These are phyloP conservation scores for Excalfactoria chinensis DNA, from an alignment of 2,113 vertebrate genomes.

Conservation along the genomic window DNA sequence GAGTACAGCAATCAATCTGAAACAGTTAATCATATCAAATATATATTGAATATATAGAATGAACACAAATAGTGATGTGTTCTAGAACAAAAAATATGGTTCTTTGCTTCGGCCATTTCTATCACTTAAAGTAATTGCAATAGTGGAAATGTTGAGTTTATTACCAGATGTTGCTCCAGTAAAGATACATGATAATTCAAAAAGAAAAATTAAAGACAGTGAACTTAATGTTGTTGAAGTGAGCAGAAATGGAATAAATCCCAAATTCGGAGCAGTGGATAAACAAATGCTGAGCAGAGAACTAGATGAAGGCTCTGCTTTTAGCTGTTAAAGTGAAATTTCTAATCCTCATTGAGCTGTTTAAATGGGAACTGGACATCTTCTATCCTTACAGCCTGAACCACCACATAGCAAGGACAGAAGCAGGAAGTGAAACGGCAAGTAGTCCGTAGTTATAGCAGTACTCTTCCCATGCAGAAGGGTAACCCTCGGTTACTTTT, in stretches of 20 bases:
- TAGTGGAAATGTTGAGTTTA: background rate
- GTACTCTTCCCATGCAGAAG: background rate
- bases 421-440: background rate
- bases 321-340: background rate
- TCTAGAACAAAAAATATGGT: background rate
- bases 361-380: background rate
- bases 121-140: background rate
- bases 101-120: background rate
- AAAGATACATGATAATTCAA: background rate
- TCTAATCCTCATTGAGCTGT: background rate
- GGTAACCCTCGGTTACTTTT: background rate
- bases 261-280: background rate
- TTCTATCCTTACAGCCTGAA: background rate
- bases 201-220: background rate
- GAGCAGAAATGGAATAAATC: background rate
- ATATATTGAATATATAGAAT: background rate
- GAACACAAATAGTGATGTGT: background rate
- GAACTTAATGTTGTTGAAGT: background rate
- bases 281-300: accelerated
- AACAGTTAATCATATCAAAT: background rate
- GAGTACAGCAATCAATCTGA: background rate
- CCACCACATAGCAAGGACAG: background rate
- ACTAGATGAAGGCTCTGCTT: background rate
- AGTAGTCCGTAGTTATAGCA: background rate
- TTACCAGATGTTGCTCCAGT: background rate